Conservation (phyloP, 2,113 vertebrate genomes). For the Catagonus wagneri region DNA sequence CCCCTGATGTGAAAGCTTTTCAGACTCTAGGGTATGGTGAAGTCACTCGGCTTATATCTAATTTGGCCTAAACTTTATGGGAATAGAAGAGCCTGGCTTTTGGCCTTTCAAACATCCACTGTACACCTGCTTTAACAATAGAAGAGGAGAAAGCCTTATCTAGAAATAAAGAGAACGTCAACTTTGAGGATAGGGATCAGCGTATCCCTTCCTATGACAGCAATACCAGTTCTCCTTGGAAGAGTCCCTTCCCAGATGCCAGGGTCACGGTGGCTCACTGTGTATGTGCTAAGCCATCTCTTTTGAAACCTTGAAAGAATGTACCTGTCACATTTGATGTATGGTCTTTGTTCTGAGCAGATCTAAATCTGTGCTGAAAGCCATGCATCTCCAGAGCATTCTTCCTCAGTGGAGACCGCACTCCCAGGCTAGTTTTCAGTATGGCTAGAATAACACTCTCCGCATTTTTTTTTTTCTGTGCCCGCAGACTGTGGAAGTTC, state of each 20-base stretch:
- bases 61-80: neutral
- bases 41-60: neutral
- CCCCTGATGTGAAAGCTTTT: neutral
- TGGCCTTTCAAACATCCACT: neutral
- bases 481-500: too few relatives aligned
- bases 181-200: neutral
- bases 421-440: neutral
- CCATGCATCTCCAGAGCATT: neutral
- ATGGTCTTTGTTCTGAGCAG: neutral
- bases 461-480: too few relatives aligned
- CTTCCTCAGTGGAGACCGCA: neutral
- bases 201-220: neutral
- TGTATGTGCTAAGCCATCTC: neutral
- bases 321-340: neutral
- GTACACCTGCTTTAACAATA: neutral
- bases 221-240: neutral
- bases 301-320: neutral
- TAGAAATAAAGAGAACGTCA: neutral
- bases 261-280: neutral
- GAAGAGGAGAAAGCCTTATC: neutral
- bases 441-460: neutral
- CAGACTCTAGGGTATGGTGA: neutral
- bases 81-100: neutral
- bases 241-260: neutral
- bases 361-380: neutral